phyloP scores from a whole-genome alignment of 1,140 invertebrate genomes.

The Ooceraea biroi region DNA sequence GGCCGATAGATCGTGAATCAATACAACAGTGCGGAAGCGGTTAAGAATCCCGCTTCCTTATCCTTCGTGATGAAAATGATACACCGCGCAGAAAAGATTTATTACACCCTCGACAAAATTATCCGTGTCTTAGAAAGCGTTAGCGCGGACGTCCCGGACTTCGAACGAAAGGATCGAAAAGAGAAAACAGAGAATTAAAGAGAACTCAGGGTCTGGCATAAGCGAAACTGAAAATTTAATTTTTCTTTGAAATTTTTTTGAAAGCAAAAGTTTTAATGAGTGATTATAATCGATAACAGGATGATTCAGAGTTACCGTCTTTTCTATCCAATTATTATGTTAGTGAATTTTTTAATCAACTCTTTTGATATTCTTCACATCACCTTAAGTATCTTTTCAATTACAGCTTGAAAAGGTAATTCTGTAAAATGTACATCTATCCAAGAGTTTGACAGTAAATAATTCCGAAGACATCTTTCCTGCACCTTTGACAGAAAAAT shows the following conservation, averaged over 20 bases:
- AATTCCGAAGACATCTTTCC: neutral
- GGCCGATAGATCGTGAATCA: slow-evolving; percentile 40
- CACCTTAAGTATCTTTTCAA: neutral
- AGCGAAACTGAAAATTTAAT: no score
- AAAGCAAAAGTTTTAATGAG: no score
- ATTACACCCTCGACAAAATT: slow-evolving; percentile 32
- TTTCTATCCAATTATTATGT: no score
- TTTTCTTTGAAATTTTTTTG: no score
- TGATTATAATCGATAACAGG: no score
- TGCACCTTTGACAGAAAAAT: neutral
- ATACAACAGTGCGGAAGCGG: slow-evolving; percentile 63
- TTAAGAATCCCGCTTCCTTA: slow-evolving; percentile 12
- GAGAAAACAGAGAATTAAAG: neutral
- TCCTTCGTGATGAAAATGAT: slow-evolving; percentile 23
- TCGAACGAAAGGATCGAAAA: neutral
- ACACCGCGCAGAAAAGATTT: slow-evolving; percentile 24
- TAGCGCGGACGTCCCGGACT: slow-evolving; percentile 3
- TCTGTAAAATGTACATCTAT: neutral
- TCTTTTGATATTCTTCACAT: neutral
- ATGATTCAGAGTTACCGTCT: no score
- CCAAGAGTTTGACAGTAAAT: neutral
- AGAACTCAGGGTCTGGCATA: neutral
- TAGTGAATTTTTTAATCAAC: no score
- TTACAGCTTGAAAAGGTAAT: neutral
- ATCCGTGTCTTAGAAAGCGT: slow-evolving; percentile 5